Evolutionary conservation across 2,113 vertebrate species (phyloP).

Genomic region (Litocranius walleri): DNA sequence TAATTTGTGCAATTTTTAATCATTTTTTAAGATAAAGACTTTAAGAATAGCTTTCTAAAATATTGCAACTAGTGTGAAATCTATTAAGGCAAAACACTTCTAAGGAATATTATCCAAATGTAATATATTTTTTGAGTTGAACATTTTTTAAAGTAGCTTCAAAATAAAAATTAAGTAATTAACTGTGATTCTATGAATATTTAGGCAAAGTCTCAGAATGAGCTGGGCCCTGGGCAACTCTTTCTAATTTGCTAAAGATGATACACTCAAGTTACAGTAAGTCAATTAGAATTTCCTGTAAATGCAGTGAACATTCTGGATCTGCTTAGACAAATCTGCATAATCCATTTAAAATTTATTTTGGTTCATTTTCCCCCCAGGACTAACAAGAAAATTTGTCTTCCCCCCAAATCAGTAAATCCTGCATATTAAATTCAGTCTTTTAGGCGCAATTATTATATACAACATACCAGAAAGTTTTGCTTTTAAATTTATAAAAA

Average conservation of each 20-base stretch:
- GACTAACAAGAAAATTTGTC: neutral
- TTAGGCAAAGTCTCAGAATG: neutral
- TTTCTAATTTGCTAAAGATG: slow-evolving; percentile 30
- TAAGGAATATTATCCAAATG: neutral
- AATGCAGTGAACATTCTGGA: neutral
- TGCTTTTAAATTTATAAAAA: slow-evolving; percentile 42
- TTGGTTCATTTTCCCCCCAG: neutral
- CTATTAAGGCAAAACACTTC: neutral
- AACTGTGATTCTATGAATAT: neutral
- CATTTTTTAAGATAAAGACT: neutral
- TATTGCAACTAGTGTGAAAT: neutral
- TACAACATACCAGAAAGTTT: slow-evolving; percentile 15
- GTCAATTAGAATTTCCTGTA: slow-evolving; percentile 8
- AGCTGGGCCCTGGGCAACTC: neutral
- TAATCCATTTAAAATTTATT: slow-evolving; percentile 35
- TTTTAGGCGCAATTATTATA: neutral
- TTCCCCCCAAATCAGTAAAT: neutral
- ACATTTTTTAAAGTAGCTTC: slow-evolving; percentile 4
- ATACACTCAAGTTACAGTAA: neutral
- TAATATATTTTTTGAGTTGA: neutral
- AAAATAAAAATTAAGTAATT: slow-evolving; percentile 20
- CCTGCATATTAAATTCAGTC: neutral
- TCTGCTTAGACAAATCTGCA: slow-evolving; percentile 18
- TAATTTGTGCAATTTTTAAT: neutral
- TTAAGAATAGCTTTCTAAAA: neutral